These are phyloP conservation scores for Euura lappo DNA, from an alignment of 1,140 invertebrate species.

Conservation along the genomic window DNA sequence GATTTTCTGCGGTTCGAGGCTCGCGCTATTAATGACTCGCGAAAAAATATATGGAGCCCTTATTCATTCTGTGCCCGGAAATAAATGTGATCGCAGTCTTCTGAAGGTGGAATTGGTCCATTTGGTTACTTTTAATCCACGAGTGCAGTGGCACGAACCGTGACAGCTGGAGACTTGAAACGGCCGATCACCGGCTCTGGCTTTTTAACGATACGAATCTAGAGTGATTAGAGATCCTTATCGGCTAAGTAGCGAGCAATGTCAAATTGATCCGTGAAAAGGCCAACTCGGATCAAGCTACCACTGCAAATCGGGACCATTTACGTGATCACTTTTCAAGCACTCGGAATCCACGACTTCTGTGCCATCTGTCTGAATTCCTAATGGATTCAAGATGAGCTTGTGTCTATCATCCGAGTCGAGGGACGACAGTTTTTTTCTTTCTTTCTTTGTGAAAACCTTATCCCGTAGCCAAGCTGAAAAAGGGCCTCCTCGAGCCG, in stretches of 20 bases:
- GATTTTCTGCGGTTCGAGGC: neutral
- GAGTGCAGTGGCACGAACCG: neutral
- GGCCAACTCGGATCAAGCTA: neutral
- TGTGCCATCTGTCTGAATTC: neutral
- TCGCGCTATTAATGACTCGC: no score
- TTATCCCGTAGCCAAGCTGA: neutral
- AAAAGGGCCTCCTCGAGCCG: constrained; percentile 14
- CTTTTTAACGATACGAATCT: constrained; percentile 5
- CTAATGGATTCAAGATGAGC: neutral
- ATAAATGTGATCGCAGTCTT: no score
- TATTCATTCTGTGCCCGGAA: no score
- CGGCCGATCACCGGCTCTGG: neutral
- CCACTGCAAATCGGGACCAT: neutral
- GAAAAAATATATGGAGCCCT: no score
- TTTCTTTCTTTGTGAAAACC: neutral
- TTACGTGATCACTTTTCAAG: neutral
- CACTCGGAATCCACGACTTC: neutral
- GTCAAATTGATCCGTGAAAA: constrained; percentile 5
- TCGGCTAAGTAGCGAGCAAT: constrained; percentile 2
- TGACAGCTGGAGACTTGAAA: neutral
- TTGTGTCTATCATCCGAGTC: neutral
- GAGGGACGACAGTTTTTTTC: neutral
- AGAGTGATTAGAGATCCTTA: constrained; percentile 4
- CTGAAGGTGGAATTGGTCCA: no score
- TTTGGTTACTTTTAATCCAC: no score